Evolutionary conservation across 2,113 vertebrate species (phyloP), one percentile per base, ranked within the genome.

Genomic region (Gulo gulo): DNA sequence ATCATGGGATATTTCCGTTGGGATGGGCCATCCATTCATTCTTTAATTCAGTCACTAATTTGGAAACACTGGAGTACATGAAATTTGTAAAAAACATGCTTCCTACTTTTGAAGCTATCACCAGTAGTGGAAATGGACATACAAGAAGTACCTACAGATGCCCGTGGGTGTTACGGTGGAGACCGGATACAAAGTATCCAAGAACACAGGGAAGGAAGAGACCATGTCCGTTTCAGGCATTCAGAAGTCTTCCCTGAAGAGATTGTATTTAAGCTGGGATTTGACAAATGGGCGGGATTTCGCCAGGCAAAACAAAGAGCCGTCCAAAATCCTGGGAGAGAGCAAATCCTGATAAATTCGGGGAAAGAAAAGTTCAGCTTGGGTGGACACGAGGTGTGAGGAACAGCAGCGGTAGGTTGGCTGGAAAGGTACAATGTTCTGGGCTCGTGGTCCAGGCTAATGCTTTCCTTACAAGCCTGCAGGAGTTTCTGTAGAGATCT

Each of bases 41-140:
- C 39, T 74, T 42, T 36, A 78, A 71, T 73, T 80, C 29, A 74
- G n/a, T 96, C 16, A 59, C 34, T 76, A 31, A 29, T 87, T 94
- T 84, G 78, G 59, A 93, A 93, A 84, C 20, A 34, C 7, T 57
- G 20, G 39, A 69, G 13, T 78, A 50, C 11, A 39, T 55, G 63
- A 78, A 86, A 73, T 31, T 80, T 65, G 47, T 26, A 90, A 96
- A 96, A 96, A 93, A 85, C 21, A 71, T 29, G 4, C n/a, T 95
- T 86, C 42, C 39, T 74, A 31, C 4, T 45, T 93, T 73, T 93
- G 59, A 67, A 61, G 36, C n/a, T 34, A 90, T 52, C 14, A 52
- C 55, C 55, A 74, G 67, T 15, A 92, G 21, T 39, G 9, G 23
- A 92, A 50, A 71, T 11, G 18, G 5, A 42, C 5, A 31, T 12